Evolutionary conservation across 2,113 vertebrate species (phyloP), one percentile per base, ranked within the genome.

Genomic region (Salvelinus alpinus): DNA sequence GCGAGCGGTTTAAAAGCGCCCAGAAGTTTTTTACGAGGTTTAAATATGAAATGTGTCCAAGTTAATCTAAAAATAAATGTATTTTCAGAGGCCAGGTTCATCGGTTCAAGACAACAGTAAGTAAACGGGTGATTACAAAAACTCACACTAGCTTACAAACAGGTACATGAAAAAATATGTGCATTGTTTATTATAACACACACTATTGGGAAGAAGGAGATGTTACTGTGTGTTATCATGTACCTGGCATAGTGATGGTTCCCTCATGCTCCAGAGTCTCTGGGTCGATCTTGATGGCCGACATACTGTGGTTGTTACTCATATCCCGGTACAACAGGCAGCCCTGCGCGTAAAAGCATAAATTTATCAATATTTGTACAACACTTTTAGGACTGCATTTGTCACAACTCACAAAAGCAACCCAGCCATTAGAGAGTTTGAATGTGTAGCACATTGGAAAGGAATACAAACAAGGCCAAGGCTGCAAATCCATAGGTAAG

Each of bases 221-320:
- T 54, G 51, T 18, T 54, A 54, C 13, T 54, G 6, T 62, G 20
- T 62, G n/a, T 22, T 62, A 5, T 22, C 27, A 34, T 38, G 68
- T 92, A 99, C 98, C 98, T 93, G 98, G 97, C 90, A 99, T 95
- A 77, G 95, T 88, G 80, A 99, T 94, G 54, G 94, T 93, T 68
- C 96, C 96, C 48, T 99, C 97, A 76, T 96, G 97, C 79, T 99
- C 98, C 93, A 99, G 85, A 76, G 98, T 98, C 92, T 99, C 98
- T 66, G 97, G 96, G 89, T 97, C 98, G 94, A 99, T 98, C 93
- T 96, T 96, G 89, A 98, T 75, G 75, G 97, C 97, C 68, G 95
- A 94, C 95, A 95, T 95, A 86, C 94, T 95, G 89, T 98, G 96
- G 92, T 95, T 98, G 92, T 95, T 99, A 93, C 93, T 96, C n/a